Conservation (phyloP, 2,888 invertebrate genomes). For the Brenthis daphne region DNA sequence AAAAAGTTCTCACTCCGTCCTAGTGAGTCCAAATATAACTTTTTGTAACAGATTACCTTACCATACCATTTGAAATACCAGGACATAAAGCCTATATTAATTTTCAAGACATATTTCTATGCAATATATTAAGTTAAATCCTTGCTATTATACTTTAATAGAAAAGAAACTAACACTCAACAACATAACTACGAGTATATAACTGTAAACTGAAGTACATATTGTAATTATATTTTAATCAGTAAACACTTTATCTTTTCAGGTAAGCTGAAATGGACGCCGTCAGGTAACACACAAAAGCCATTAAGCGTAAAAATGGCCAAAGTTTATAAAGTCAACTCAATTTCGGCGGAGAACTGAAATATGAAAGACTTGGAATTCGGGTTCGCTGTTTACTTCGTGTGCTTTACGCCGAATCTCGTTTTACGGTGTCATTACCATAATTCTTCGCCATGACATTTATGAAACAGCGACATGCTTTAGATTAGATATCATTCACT, state of each 20-base stretch:
- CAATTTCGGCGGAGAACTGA: conserved; percentile 8
- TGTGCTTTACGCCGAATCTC: conserved; percentile 8
- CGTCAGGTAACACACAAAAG: conserved; percentile 15
- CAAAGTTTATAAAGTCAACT: conserved; percentile 21
- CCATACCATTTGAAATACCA: too few species aligned
- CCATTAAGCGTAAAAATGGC: conserved; percentile 17
- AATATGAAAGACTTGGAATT: conserved; percentile 5
- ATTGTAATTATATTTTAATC: not conserved
- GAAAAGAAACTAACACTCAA: too few species aligned
- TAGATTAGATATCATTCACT: not conserved
- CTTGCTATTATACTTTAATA: too few species aligned
- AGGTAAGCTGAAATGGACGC: conserved; percentile 13
- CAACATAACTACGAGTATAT: too few species aligned
- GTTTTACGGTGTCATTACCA: conserved; percentile 7
- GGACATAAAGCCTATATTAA: too few species aligned
- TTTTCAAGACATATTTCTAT: too few species aligned
- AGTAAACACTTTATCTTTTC: not conserved
- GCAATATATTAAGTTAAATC: too few species aligned
- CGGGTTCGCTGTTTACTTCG: conserved; percentile 11
- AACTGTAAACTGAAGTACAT: too few species aligned
- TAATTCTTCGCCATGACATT: conserved; percentile 19
- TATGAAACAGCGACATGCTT: conserved; percentile 4
- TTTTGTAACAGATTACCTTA: too few species aligned
- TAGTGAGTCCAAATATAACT: too few species aligned
- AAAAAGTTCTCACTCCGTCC: too few species aligned